Conservation (phyloP, 2,797 vertebrate genomes). For the Sitta carolinensis region DNA sequence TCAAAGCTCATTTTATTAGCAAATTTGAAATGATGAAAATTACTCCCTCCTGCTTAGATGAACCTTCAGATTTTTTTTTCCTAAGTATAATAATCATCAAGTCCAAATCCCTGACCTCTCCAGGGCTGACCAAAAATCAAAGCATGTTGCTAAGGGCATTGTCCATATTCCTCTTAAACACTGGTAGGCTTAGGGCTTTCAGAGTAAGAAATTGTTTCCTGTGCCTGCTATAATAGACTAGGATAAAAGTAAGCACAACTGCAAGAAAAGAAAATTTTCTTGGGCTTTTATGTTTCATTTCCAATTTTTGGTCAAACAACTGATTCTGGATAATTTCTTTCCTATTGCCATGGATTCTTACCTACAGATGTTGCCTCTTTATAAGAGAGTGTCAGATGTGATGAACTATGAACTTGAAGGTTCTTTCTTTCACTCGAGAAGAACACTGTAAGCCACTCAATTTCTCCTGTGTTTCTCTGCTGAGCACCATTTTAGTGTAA, state of each 20-base stretch:
- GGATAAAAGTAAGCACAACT: background rate
- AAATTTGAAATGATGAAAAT: background rate
- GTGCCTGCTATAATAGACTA: background rate
- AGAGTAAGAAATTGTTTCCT: background rate
- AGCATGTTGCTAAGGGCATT: background rate
- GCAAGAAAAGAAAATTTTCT: background rate
- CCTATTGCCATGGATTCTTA: background rate
- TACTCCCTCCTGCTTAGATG: background rate
- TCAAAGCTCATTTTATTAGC: background rate
- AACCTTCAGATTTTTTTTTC: background rate
- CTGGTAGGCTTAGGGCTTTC: background rate
- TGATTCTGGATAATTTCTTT: background rate
- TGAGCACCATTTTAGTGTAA: background rate
- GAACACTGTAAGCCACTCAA: background rate
- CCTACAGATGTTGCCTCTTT: background rate
- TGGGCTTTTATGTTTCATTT: background rate
- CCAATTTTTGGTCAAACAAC: background rate
- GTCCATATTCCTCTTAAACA: background rate
- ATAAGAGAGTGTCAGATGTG: background rate
- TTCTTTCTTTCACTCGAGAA: background rate
- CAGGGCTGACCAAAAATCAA: background rate
- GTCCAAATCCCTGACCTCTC: background rate
- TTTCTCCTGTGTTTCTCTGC: background rate
- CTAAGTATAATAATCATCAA: background rate
- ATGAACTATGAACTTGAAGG: constrained; percentile 4